Conservation (phyloP, 2,797 vertebrate genomes). For the Chiloscyllium punctatum region DNA sequence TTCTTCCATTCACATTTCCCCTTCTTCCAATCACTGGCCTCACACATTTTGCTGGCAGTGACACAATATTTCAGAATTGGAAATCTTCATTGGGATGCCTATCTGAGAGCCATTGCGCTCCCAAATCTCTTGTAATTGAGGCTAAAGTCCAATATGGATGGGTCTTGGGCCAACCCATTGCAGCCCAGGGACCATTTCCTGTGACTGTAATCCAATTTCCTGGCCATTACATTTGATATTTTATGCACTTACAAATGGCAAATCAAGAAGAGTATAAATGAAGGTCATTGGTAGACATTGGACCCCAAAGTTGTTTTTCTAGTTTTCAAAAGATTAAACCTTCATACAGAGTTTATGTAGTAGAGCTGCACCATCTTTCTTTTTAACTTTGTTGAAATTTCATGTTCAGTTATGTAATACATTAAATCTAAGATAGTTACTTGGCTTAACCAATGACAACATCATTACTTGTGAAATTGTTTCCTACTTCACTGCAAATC, state of each 20-base stretch:
- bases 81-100: neutral
- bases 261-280: neutral
- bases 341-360: neutral
- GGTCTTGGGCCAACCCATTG: neutral
- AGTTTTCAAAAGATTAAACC: neutral
- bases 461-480: neutral
- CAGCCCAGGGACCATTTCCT: neutral
- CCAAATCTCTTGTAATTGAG: neutral
- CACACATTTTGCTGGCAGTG: neutral
- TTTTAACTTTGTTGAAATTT: neutral
- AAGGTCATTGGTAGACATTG: neutral
- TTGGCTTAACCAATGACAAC: neutral
- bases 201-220: neutral
- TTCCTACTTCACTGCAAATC: neutral
- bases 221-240: neutral
- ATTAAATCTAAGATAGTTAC: neutral
- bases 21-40: neutral
- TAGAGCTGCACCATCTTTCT: neutral
- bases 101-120: neutral
- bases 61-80: neutral
- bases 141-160: neutral
- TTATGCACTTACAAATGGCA: neutral
- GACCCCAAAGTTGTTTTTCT: neutral
- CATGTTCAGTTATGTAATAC: neutral
- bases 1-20: neutral